Evolutionary conservation across 2,888 invertebrate genomes (phyloP).

Genomic region (Lapara coniferarum): DNA sequence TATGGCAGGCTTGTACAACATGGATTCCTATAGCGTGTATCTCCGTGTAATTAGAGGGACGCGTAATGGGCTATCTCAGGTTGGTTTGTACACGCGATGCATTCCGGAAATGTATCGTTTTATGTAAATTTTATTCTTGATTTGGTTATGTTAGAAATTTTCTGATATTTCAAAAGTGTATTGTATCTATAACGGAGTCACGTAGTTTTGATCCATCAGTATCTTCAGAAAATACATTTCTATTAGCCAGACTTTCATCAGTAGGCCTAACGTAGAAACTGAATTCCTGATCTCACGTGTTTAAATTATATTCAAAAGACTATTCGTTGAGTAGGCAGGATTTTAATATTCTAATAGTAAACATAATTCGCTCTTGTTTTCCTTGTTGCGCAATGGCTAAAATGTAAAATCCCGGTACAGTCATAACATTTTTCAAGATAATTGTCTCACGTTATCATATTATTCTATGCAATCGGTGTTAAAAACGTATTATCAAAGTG

Average conservation of each 20-base stretch:
- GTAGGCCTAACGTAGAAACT: too few relatives aligned
- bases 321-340: neutral
- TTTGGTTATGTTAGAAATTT: neutral
- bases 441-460: neutral
- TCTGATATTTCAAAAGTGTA: too few relatives aligned
- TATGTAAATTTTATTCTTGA: neutral
- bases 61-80: neutral
- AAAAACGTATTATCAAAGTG: too few relatives aligned
- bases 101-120: conserved; percentile 10
- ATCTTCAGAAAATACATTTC: too few relatives aligned
- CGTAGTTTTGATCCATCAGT: too few relatives aligned
- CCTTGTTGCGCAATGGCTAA: neutral
- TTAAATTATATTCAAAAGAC: neutral
- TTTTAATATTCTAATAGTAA: neutral
- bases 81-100: conserved; percentile 1
- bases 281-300: too few relatives aligned
- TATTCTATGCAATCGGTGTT: neutral
- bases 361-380: neutral
- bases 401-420: neutral
- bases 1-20: conserved; percentile 6
- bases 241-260: too few relatives aligned
- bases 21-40: conserved; percentile 1
- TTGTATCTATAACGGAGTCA: too few relatives aligned
- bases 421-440: neutral
- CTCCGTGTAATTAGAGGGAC: conserved; percentile 11